These are phyloP conservation scores for Tringa solitaria DNA, from an alignment of 2,113 vertebrate species.

Conservation along the genomic window DNA sequence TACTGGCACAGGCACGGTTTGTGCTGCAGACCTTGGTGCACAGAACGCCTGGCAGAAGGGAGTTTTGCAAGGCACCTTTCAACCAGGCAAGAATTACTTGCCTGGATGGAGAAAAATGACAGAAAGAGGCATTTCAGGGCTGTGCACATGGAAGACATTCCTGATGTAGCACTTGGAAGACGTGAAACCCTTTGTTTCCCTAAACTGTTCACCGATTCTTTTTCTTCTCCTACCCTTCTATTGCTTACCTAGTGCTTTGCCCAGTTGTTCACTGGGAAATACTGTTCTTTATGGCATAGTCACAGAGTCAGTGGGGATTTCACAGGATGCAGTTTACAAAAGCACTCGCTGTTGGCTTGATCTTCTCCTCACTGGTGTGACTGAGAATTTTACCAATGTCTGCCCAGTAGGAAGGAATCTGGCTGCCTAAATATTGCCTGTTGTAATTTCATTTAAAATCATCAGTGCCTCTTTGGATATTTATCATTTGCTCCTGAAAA, in stretches of 20 bases:
- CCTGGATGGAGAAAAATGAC: neutral
- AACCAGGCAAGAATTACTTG: neutral
- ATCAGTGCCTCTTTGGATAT: neutral
- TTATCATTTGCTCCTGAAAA: neutral
- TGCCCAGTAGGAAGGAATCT: neutral
- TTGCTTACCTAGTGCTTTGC: neutral
- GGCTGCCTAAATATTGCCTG: neutral
- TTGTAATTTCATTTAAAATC: neutral
- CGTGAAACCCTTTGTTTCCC: neutral
- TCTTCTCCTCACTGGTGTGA: neutral
- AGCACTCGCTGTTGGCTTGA: neutral
- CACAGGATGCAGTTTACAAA: neutral
- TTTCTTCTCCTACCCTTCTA: rapidly evolving
- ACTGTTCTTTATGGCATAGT: neutral
- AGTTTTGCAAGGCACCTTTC: no score
- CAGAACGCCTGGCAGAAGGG: neutral
- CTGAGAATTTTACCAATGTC: neutral
- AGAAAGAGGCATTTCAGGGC: neutral
- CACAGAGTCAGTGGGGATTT: neutral
- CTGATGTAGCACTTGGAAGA: neutral
- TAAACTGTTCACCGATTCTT: neutral
- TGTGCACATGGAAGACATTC: neutral
- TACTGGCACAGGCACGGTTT: rapidly evolving
- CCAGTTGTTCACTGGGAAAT: neutral
- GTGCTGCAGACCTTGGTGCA: neutral